A percentile compares a stretch with the other conserved stretches of the same genome.
These are phyloP conservation scores for Macropus fuliginosus DNA, from an alignment of 2,797 vertebrate species.

Conservation along the genomic window DNA sequence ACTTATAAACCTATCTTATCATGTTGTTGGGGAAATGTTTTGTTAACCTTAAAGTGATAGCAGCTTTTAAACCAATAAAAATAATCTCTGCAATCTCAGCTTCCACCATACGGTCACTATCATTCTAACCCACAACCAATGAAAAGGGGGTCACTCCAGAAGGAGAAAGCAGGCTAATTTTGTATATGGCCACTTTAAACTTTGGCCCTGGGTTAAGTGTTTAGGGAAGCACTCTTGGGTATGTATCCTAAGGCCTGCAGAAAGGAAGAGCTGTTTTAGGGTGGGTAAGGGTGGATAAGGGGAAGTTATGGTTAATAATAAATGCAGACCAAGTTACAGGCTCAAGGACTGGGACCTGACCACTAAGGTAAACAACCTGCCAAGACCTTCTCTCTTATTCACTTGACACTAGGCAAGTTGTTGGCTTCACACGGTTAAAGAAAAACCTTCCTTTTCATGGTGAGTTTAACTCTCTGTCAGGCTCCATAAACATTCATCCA, in stretches of 20 bases:
- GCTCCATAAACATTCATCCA: slow-evolving; percentile 69
- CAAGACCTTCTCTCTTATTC: slow-evolving; percentile 1
- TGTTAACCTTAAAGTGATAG: neutral
- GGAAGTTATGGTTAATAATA: slow-evolving; percentile 69
- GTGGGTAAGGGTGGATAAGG: slow-evolving; percentile 54
- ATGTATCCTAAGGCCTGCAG: slow-evolving; percentile 35
- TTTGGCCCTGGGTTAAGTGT: slow-evolving; percentile 56
- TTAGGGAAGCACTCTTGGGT: slow-evolving; percentile 59
- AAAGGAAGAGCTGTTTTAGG: slow-evolving; percentile 39
- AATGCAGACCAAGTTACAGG: slow-evolving; percentile 46
- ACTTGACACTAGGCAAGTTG: slow-evolving; percentile 52
- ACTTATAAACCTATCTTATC: neutral
- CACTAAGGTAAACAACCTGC: slow-evolving; percentile 69
- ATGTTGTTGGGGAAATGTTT: neutral
- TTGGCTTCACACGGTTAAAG: slow-evolving; percentile 62
- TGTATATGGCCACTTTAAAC: slow-evolving; percentile 49
- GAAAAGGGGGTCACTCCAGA: slow-evolving; percentile 1
- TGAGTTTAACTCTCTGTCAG: slow-evolving; percentile 75
- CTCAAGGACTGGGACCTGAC: slow-evolving; percentile 64
- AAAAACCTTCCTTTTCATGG: slow-evolving; percentile 64
- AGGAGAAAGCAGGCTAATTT: slow-evolving; percentile 55
- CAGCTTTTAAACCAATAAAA: neutral
- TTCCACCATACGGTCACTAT: slow-evolving; percentile 2
- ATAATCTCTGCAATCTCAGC: neutral
- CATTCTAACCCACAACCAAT: slow-evolving; percentile 76